Evolutionary conservation across 2,113 vertebrate species (phyloP).

Genomic region (Microcebus griseorufus): DNA sequence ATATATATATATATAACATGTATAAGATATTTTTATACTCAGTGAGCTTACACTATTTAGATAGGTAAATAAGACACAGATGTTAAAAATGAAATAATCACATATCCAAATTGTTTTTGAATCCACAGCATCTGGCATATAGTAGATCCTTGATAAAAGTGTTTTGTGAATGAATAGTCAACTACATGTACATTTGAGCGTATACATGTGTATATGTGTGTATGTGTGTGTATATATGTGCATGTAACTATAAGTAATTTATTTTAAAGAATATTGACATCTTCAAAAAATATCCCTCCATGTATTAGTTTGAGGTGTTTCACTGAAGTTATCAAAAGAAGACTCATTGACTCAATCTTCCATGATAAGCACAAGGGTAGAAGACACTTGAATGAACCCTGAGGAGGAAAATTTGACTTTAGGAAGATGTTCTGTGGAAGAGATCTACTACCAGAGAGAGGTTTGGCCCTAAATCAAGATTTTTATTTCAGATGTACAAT

Average conservation of each 20-base stretch:
- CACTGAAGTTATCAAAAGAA: constrained; percentile 2
- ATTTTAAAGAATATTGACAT: not conserved
- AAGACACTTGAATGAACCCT: constrained; percentile 1
- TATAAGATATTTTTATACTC: constrained; percentile 55
- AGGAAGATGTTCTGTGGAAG: not conserved
- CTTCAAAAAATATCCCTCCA: not conserved
- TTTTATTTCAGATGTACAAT: not conserved
- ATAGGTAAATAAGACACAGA: constrained; percentile 57
- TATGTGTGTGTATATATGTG: not conserved
- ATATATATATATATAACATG: constrained; percentile 40
- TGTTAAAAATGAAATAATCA: constrained; percentile 56
- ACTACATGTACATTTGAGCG: not conserved
- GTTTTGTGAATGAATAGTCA: constrained; percentile 20
- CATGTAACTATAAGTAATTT: not conserved
- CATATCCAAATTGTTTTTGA: not conserved
- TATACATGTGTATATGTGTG: not conserved
- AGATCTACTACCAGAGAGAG: not conserved
- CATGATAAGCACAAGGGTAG: not conserved
- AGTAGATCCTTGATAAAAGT: not conserved
- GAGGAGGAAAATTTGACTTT: not conserved
- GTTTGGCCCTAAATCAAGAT: not conserved
- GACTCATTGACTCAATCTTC: not conserved
- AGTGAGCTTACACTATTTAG: constrained; percentile 60
- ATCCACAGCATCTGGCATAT: constrained; percentile 25
- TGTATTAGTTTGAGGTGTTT: not conserved